These are phyloP conservation scores for Bathynomus jamesi DNA, from an alignment of 1,140 invertebrate species.

Conservation along the genomic window DNA sequence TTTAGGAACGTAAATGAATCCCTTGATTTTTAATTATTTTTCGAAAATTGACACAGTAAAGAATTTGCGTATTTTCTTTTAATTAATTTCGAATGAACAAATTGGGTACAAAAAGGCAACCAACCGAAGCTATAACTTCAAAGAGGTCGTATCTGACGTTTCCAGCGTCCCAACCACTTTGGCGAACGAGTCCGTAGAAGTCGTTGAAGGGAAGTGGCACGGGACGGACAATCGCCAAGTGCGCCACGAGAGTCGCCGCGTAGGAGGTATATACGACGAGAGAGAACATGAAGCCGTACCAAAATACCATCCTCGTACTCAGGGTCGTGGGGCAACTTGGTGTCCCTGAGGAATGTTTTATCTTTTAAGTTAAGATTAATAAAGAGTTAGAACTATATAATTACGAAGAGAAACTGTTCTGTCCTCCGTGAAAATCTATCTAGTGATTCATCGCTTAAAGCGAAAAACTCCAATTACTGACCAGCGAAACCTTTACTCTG, in stretches of 20 bases:
- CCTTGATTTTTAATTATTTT: no score
- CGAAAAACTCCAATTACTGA: no score
- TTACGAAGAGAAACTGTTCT: no score
- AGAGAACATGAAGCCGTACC: conserved; percentile 17
- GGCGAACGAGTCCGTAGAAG: conserved; percentile 18
- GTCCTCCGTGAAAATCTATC: no score
- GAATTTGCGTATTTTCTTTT: no score
- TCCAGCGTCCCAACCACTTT: conserved; percentile 24
- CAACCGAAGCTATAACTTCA: conserved; percentile 30
- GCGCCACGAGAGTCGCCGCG: conserved; percentile 30
- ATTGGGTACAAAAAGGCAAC: no score
- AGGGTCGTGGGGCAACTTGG: neutral
- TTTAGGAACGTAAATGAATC: no score
- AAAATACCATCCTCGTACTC: conserved; percentile 15
- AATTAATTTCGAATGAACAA: no score
- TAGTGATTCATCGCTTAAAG: no score
- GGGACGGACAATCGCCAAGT: conserved; percentile 27
- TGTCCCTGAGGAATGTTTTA: conserved; percentile 3
- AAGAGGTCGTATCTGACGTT: conserved; percentile 28
- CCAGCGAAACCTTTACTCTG: no score
- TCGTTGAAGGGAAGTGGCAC: conserved; percentile 25
- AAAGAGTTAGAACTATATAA: neutral
- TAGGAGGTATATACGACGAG: conserved; percentile 28
- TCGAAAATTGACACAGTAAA: no score
- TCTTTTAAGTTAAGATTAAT: neutral